These are phyloP conservation scores for Oreochromis grahami DNA, from an alignment of 2,797 vertebrate genomes.

Conservation along the genomic window DNA sequence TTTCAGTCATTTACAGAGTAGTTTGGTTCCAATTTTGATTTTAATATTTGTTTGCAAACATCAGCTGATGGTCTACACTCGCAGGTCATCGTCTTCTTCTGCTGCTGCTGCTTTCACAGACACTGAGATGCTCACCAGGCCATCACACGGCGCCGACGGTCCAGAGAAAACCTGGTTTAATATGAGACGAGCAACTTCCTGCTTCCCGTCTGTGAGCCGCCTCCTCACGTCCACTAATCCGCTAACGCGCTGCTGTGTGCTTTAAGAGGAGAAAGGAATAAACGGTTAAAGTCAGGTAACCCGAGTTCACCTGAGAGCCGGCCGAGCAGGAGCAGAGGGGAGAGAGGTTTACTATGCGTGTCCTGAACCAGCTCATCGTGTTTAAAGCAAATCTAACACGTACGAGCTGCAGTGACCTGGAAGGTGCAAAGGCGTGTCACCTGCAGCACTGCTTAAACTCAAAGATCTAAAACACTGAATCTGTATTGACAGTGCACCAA, in stretches of 20 bases:
- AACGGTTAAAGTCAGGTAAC: background rate
- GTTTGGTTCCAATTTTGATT: background rate
- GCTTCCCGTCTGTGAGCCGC: background rate
- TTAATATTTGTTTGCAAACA: background rate
- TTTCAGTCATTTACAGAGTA: background rate
- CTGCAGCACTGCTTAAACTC: background rate
- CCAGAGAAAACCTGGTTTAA: background rate
- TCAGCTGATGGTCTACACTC: background rate
- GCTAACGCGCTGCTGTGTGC: rapidly evolving
- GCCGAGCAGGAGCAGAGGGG: background rate
- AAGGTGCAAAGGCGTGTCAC: background rate
- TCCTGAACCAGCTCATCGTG: background rate
- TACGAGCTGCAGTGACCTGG: background rate
- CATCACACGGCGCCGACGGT: rapidly evolving
- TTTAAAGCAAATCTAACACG: background rate
- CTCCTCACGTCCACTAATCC: background rate
- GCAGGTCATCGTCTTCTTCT: background rate
- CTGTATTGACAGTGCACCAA: background rate
- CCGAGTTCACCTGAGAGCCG: background rate
- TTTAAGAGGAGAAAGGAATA: background rate
- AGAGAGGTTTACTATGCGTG: background rate
- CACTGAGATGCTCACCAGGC: background rate
- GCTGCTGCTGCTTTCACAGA: background rate
- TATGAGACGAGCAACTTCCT: background rate
- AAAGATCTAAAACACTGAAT: background rate